Conservation (phyloP, 64 coral and sea anemone genomes). For the Anthopleura sola region DNA sequence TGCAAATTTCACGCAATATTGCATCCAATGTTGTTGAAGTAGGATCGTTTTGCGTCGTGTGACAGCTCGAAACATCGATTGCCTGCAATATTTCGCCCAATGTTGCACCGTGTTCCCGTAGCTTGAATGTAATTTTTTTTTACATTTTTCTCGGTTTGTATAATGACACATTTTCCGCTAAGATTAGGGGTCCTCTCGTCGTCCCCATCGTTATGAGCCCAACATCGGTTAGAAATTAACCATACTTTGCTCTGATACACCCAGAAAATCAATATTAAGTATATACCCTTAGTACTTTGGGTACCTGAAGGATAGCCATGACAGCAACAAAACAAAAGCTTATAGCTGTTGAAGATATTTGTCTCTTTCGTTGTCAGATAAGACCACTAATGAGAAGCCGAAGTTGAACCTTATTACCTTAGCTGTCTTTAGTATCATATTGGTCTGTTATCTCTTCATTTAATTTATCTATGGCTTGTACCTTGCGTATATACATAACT, state of each 20-base stretch:
- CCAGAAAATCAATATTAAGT: background rate
- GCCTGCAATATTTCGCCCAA: no score
- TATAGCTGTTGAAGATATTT: background rate
- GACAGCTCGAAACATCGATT: no score
- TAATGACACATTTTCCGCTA: no score
- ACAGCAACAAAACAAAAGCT: background rate
- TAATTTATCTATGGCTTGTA: background rate
- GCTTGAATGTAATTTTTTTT: no score
- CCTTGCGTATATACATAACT: background rate
- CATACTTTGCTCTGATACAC: conserved; percentile 6
- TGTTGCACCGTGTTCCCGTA: no score
- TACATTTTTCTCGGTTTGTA: no score
- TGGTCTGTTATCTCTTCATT: background rate
- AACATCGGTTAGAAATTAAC: conserved; percentile 7
- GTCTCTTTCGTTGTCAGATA: background rate
- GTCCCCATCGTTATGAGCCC: background rate
- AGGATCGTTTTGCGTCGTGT: no score
- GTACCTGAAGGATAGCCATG: background rate
- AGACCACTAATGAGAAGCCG: background rate
- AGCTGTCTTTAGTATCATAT: background rate
- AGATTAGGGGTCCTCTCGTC: background rate
- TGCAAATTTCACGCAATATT: no score
- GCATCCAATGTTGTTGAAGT: no score
- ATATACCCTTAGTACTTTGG: background rate
- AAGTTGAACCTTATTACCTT: background rate